Percentiles rank a stretch among this genome's conserved stretches.
phyloP scores from a whole-genome alignment of 1,140 invertebrate genomes.

The Nebria ingens region DNA sequence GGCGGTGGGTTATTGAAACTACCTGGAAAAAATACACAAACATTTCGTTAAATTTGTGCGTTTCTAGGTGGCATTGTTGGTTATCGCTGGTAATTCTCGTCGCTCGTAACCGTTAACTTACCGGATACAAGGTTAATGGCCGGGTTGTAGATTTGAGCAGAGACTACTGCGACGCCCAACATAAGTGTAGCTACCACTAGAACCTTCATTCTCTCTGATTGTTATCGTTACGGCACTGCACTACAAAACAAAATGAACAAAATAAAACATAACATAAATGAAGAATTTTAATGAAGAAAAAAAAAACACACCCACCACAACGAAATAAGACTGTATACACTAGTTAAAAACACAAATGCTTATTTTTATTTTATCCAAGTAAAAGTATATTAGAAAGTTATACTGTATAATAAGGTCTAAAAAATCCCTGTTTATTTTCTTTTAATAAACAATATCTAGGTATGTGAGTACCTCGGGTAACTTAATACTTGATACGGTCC shows the following conservation, averaged over 20 bases:
- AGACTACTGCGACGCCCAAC: background rate
- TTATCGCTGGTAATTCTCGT: background rate
- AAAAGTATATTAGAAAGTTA: no score
- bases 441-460: no score
- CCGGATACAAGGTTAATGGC: conserved; percentile 7
- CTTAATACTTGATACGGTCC: no score
- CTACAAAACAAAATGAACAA: background rate
- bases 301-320: background rate
- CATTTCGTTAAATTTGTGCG: background rate
- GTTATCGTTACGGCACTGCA: background rate
- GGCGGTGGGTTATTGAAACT: conserved; percentile 10
- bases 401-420: no score
- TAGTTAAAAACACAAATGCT: no score
- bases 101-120: background rate
- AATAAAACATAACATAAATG: background rate
- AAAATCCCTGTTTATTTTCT: no score
- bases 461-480: no score
- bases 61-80: background rate
- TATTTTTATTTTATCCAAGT: no score
- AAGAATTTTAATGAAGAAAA: conserved; percentile 1
- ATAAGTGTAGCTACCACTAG: background rate
- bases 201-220: background rate
- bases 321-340: background rate
- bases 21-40: background rate
- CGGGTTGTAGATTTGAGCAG: background rate